These are phyloP conservation scores for Grus americana DNA, from an alignment of 2,113 vertebrate species.

Conservation along the genomic window DNA sequence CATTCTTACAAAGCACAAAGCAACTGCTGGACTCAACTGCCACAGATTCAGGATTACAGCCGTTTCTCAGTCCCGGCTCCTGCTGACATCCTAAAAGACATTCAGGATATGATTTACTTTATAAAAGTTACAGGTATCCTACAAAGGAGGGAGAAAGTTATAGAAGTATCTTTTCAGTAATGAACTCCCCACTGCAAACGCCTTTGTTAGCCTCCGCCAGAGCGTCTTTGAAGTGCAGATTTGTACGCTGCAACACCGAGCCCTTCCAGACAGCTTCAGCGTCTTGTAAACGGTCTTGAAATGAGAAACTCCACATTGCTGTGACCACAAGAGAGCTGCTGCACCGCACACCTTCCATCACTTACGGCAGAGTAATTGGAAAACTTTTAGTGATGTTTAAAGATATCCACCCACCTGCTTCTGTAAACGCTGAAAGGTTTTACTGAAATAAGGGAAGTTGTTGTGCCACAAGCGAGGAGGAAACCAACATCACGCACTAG, in stretches of 20 bases:
- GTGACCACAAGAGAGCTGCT: background rate
- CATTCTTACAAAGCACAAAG: background rate
- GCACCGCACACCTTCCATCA: background rate
- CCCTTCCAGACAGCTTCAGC: background rate
- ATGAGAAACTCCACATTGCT: background rate
- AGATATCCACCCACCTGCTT: background rate
- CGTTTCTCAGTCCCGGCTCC: background rate
- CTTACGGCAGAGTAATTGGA: fast-evolving
- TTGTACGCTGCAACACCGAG: background rate
- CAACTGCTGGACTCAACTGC: background rate
- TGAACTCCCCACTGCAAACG: background rate
- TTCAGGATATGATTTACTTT: background rate
- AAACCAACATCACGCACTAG: background rate
- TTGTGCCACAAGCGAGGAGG: background rate
- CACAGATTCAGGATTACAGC: background rate
- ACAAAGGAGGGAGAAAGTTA: background rate
- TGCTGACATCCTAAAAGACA: background rate
- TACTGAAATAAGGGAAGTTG: background rate
- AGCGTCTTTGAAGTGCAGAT: background rate
- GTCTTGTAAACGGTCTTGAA: background rate
- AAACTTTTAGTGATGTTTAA: background rate
- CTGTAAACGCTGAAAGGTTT: background rate
- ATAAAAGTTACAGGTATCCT: background rate
- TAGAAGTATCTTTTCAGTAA: background rate
- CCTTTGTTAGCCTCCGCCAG: background rate